Percentiles rank a stretch among this genome's conserved stretches.
These are phyloP conservation scores for Selenia dentaria DNA, from an alignment of 2,888 invertebrate genomes.

Conservation along the genomic window DNA sequence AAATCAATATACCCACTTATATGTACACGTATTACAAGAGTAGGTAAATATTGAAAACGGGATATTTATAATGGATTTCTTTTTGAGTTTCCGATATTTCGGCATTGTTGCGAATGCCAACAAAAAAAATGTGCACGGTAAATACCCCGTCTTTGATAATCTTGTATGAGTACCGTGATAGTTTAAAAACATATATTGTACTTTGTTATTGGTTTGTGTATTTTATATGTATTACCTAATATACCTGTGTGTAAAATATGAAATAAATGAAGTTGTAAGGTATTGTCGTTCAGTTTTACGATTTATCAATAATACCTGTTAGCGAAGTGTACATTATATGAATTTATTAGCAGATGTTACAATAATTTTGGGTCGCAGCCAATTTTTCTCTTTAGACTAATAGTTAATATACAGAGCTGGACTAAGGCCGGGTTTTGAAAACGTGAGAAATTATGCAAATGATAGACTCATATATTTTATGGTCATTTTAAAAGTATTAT, in stretches of 20 bases:
- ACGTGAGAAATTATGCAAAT: too few species aligned
- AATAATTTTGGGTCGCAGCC: slow-evolving; percentile 48
- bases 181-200: too few species aligned
- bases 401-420: slow-evolving; percentile 46
- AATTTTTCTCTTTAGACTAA: slow-evolving; percentile 44
- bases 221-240: slow-evolving; percentile 32
- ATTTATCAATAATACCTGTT: slow-evolving; percentile 9
- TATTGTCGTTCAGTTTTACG: slow-evolving; percentile 5
- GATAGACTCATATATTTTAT: too few species aligned
- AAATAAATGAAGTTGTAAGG: slow-evolving; percentile 33
- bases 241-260: slow-evolving; percentile 29
- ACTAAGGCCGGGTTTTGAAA: slow-evolving; percentile 21
- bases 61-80: too few species aligned
- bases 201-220: slow-evolving; percentile 35
- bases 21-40: slow-evolving; percentile 24
- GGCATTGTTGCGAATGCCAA: too few species aligned
- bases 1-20: slow-evolving; percentile 1
- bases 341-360: slow-evolving; percentile 35
- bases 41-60: too few species aligned
- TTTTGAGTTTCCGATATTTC: too few species aligned
- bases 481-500: too few species aligned
- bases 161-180: too few species aligned
- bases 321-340: slow-evolving; percentile 24
- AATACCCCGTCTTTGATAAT: too few species aligned
- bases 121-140: too few species aligned